These are phyloP conservation scores for Ammodytes marinus DNA, from an alignment of 2,113 vertebrate genomes.

Conservation along the genomic window DNA sequence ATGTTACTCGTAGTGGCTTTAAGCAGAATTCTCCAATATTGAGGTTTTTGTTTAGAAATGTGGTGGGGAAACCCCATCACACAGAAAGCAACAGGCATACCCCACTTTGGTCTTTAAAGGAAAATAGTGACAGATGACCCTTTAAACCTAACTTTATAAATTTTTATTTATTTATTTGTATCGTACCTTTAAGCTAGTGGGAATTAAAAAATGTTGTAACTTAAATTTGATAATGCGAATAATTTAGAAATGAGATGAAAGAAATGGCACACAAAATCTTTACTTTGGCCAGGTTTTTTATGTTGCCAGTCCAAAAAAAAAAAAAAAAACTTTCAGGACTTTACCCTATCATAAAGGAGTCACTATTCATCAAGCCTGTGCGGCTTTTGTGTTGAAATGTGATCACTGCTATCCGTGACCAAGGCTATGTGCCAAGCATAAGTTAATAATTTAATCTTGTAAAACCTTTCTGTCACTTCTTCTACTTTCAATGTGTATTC, in stretches of 20 bases:
- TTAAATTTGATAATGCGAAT: neutral
- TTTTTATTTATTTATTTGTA: neutral
- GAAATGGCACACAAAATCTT: neutral
- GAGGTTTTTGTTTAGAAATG: neutral
- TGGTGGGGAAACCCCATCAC: neutral
- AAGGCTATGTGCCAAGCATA: neutral
- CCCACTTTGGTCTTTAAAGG: neutral
- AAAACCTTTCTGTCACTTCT: neutral
- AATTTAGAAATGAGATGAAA: neutral
- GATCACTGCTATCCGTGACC: neutral
- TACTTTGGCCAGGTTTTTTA: conserved; percentile 7
- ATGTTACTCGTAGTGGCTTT: too few species aligned
- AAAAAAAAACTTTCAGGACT: conserved; percentile 14
- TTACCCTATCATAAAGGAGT: conserved; percentile 44
- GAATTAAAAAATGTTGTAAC: neutral
- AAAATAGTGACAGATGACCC: neutral
- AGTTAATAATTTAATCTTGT: conserved; percentile 1
- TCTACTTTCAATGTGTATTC: neutral
- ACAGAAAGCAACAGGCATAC: neutral
- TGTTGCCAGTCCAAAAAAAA: conserved; percentile 29
- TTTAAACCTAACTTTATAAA: neutral
- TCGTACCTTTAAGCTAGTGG: neutral
- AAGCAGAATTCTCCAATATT: neutral
- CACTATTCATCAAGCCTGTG: neutral
- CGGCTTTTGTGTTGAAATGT: conserved; percentile 7